phyloP scores from a whole-genome alignment of 1,140 invertebrate genomes.

The Pseudomyrmex cubaensis region DNA sequence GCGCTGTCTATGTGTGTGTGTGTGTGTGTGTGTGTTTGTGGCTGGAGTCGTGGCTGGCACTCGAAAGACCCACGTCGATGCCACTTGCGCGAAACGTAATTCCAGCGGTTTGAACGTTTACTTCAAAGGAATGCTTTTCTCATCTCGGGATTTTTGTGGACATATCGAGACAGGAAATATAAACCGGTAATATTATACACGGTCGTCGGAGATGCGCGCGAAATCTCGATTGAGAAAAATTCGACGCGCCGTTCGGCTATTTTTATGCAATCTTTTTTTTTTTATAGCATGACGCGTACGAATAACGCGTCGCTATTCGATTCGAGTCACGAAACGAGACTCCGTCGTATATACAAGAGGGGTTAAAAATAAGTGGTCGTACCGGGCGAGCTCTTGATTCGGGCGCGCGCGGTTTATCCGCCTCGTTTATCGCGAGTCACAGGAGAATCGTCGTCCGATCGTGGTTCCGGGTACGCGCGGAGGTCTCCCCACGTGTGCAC shows the following conservation, averaged over 20 bases:
- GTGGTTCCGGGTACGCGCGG: conserved; percentile 68
- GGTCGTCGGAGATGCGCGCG: not conserved
- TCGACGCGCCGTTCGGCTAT: not conserved
- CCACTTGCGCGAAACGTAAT: conserved; percentile 51
- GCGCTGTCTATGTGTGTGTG: not conserved
- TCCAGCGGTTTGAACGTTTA: conserved; percentile 1
- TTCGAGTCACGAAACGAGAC: conserved; percentile 9
- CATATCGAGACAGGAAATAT: too few species aligned
- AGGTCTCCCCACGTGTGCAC: conserved; percentile 24
- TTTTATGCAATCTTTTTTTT: not conserved
- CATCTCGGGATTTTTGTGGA: not conserved
- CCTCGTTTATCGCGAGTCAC: conserved; percentile 65
- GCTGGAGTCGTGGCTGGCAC: conserved; percentile 36
- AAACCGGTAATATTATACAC: not conserved
- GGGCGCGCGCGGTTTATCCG: conserved; percentile 17
- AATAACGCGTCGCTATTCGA: conserved; percentile 23
- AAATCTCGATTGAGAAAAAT: not conserved
- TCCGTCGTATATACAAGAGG: not conserved
- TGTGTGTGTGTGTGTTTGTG: not conserved
- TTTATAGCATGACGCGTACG: not conserved
- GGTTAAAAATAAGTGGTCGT: conserved; percentile 33
- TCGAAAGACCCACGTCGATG: not conserved
- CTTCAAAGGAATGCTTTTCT: conserved; percentile 20
- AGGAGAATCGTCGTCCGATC: conserved; percentile 51
- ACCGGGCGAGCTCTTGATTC: not conserved